A percentile compares a stretch with the other conserved stretches of the same genome.
Conservation (phyloP, 2,113 vertebrate species). For the Vulpes ferrilata region DNA sequence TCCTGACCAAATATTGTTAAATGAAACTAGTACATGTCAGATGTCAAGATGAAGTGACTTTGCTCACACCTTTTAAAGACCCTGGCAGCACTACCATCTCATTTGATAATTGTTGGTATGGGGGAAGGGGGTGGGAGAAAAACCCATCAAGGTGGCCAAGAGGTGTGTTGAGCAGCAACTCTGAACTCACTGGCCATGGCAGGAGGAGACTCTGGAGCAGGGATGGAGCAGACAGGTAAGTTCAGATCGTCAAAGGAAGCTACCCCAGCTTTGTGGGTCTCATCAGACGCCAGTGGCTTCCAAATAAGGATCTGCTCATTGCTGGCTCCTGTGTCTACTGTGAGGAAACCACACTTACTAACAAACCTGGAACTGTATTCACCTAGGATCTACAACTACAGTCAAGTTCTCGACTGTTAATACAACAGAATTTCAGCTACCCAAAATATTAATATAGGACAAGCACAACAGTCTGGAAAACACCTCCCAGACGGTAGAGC, state of each 20-base stretch:
- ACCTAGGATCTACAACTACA: not conserved
- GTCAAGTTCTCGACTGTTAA: conserved; percentile 39
- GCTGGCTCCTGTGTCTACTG: not conserved
- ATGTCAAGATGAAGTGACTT: not conserved
- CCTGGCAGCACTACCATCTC: not conserved
- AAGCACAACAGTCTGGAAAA: not conserved
- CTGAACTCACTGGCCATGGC: not conserved
- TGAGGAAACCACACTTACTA: conserved; percentile 34
- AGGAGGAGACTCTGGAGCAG: not conserved
- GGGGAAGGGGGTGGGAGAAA: too few species aligned
- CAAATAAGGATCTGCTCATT: conserved; percentile 51
- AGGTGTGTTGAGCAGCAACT: not conserved
- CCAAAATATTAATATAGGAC: not conserved
- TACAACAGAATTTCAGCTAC: not conserved
- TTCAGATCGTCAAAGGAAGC: not conserved
- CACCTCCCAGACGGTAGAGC: not conserved
- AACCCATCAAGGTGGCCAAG: not conserved
- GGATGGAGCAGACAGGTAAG: not conserved
- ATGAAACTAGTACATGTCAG: not conserved
- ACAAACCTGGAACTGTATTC: not conserved
- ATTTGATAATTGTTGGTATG: not conserved
- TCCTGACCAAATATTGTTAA: not conserved
- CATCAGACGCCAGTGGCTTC: conserved; percentile 44
- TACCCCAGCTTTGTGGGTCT: conserved; percentile 9
- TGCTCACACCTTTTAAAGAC: not conserved